Conservation (phyloP, 2,888 invertebrate species). For the Pelosia muscerda region DNA sequence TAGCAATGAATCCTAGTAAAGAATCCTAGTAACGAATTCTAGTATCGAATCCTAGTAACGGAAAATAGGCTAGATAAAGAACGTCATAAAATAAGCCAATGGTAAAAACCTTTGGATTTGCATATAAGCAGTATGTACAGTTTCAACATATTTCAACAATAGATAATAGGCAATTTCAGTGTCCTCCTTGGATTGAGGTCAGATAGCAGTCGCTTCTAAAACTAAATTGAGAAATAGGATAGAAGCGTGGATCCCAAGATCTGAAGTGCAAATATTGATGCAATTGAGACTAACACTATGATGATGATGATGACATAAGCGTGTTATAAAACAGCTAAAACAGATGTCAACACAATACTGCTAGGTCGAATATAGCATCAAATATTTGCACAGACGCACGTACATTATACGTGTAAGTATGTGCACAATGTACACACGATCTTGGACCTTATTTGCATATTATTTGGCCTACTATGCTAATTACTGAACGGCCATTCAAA, state of each 20-base stretch:
- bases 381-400: constrained; percentile 22
- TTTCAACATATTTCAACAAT: no score
- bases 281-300: neutral
- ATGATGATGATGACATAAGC: neutral
- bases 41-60: no score
- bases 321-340: neutral
- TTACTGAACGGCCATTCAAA: constrained; percentile 28
- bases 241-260: no score
- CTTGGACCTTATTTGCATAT: constrained; percentile 35
- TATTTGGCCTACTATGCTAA: constrained; percentile 41
- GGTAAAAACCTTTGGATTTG: no score
- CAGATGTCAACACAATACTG: constrained; percentile 9
- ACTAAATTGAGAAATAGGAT: no score
- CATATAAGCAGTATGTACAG: no score
- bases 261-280: neutral
- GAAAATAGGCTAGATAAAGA: no score
- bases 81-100: no score
- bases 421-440: constrained; percentile 14
- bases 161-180: no score
- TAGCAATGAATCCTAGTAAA: no score
- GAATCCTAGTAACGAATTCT: no score
- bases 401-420: constrained; percentile 18
- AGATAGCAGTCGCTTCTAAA: neutral
- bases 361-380: constrained; percentile 12
- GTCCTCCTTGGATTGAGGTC: neutral